These are phyloP conservation scores for Lomographa bimaculata DNA, from an alignment of 2,888 invertebrate species.

Conservation along the genomic window DNA sequence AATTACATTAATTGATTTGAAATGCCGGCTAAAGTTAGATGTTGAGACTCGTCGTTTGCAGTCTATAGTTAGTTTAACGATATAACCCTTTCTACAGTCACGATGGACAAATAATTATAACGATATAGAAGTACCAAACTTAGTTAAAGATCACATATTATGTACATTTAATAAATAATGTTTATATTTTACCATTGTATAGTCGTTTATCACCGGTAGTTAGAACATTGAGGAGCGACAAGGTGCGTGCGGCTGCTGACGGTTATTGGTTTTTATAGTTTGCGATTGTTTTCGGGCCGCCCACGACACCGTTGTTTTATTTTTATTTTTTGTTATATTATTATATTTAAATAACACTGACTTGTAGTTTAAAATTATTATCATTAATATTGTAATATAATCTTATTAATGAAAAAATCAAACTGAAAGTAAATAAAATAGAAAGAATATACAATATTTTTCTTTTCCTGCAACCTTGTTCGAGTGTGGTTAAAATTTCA, in stretches of 20 bases:
- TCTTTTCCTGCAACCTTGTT: slow-evolving; percentile 9
- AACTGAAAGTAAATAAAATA: slow-evolving; percentile 82
- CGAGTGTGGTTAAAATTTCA: too few species aligned
- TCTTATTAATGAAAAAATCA: slow-evolving; percentile 84
- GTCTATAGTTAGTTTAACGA: slow-evolving; percentile 67
- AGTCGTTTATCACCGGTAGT: slow-evolving; percentile 75
- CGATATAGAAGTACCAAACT: slow-evolving; percentile 81
- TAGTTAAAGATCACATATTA: slow-evolving; percentile 81
- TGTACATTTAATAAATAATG: slow-evolving; percentile 81
- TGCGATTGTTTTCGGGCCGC: slow-evolving; percentile 57
- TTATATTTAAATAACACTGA: slow-evolving; percentile 81
- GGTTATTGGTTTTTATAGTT: slow-evolving; percentile 49
- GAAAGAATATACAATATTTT: slow-evolving; percentile 59
- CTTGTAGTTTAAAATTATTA: slow-evolving; percentile 83
- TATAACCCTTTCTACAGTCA: slow-evolving; percentile 53
- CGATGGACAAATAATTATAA: slow-evolving; percentile 63
- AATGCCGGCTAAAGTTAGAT: slow-evolving; percentile 14
- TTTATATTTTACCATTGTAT: slow-evolving; percentile 83
- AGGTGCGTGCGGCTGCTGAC: slow-evolving; percentile 51
- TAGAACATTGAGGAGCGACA: slow-evolving; percentile 64
- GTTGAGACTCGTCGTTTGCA: slow-evolving; percentile 39
- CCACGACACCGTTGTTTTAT: slow-evolving; percentile 73
- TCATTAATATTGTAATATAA: slow-evolving; percentile 84
- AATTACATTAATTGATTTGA: too few species aligned
- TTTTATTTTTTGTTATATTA: slow-evolving; percentile 79